Evolutionary conservation across 2,797 vertebrate genomes (phyloP), one percentile per base, ranked within the genome.

Genomic region (Neomorphus geoffroyi): DNA sequence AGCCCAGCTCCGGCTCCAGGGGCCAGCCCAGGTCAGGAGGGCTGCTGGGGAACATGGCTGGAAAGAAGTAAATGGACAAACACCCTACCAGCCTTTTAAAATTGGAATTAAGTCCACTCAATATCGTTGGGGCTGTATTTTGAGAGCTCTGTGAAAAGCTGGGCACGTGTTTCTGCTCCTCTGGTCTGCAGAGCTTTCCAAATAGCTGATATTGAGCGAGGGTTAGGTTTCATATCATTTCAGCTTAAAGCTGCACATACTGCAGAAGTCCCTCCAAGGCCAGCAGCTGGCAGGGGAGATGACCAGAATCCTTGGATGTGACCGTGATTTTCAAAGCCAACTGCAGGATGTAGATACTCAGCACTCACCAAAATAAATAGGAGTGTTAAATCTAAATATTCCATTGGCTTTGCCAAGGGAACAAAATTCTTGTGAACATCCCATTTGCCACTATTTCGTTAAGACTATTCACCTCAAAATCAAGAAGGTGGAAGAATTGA

Each of bases 31-130:
- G 72, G 69, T 65, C 73, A 41, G 35, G n/a, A 75, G 33, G 65
- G 50, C 58, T 88, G 51, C 82, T 75, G 77, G 6, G 58, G n/a
- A 17, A 41, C 53, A 19, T 0, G 7, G 53, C 56, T 73, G 46
- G 58, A 62, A 66, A 37, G 1, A 4, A 41, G 27, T 18, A 58
- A 69, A 66, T 14, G 53, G 33, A 18, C 28, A 8, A 94, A 62
- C 66, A 57, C 51, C 32, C 64, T 8, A 28, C 9, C 67, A 73
- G 18, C 60, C 32, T 77, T 37, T n/a, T 23, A 56, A 67, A 9
- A 4, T 51, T 23, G 7, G 39, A 39, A 21, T 45, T 22, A 10
- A 6, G 4, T 30, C 56, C 39, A 12, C 23, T n/a, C 0, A 0
- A 5, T 18, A 0, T 5, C 28, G 28, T 77, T 37, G 51, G 46